These are phyloP conservation scores for Aurelia aurita complex sp. Pacific DNA, from an alignment of 30 jellyfish, hydroid and myxozoan species.

Conservation along the genomic window DNA sequence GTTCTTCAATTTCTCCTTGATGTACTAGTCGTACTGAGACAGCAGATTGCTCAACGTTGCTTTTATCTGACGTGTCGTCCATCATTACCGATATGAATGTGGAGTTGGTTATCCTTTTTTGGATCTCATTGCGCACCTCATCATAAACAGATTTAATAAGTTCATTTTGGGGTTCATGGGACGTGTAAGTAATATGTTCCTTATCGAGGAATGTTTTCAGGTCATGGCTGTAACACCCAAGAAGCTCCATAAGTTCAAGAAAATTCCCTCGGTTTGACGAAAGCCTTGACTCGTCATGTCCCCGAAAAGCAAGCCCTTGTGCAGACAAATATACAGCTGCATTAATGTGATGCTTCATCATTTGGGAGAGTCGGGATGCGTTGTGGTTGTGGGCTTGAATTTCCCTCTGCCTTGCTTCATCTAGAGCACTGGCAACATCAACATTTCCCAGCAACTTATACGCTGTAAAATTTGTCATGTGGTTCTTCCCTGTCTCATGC, in stretches of 20 bases:
- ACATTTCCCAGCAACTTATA: conserved; percentile 41
- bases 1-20: conserved; percentile 31
- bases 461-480: conserved; percentile 19
- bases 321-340: conserved; percentile 42
- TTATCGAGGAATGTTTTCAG: conserved; percentile 22
- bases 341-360: conserved; percentile 50
- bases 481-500: conserved; percentile 12
- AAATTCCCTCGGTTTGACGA: conserved; percentile 60
- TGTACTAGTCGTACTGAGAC: conserved; percentile 17
- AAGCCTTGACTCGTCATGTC: conserved; percentile 33
- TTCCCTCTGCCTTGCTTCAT: conserved; percentile 54
- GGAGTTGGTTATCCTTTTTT: conserved; percentile 19
- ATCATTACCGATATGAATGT: conserved; percentile 15
- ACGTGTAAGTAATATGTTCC: conserved; percentile 21
- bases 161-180: conserved; percentile 41
- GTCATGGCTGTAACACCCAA: conserved; percentile 12
- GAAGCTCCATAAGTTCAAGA: conserved; percentile 37
- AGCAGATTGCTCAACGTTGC: conserved; percentile 30
- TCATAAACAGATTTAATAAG: neutral
- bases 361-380: conserved; percentile 15
- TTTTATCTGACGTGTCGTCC: neutral
- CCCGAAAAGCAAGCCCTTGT: conserved; percentile 69
- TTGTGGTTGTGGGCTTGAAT: conserved; percentile 25
- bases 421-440: conserved; percentile 48
- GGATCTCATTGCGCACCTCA: conserved; percentile 28